Conservation (phyloP, 2,797 vertebrate species). For the Acrossocheilus wenchowensis region DNA sequence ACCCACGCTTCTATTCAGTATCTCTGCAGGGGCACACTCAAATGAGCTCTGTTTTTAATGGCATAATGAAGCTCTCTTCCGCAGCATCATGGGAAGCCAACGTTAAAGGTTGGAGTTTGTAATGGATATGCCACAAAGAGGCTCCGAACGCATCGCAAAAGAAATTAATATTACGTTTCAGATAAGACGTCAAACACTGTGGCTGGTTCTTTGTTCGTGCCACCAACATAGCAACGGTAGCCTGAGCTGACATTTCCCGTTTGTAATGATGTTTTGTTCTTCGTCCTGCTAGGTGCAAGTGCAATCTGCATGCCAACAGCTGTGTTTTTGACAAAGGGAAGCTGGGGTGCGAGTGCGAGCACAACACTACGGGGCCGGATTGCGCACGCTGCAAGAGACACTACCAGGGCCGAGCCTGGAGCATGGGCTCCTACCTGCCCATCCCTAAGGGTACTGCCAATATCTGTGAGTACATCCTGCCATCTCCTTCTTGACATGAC, state of each 20-base stretch:
- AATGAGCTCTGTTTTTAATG: slow-evolving; percentile 70
- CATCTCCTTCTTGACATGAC: slow-evolving; percentile 12
- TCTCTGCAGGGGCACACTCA: slow-evolving; percentile 69
- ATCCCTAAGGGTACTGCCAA: slow-evolving; percentile 98
- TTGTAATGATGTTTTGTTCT: slow-evolving; percentile 37
- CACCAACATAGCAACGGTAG: slow-evolving; percentile 8
- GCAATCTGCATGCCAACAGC: slow-evolving; percentile 97
- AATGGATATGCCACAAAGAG: slow-evolving; percentile 41
- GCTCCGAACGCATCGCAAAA: slow-evolving; percentile 1
- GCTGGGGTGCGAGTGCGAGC: slow-evolving; percentile 94
- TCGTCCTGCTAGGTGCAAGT: slow-evolving; percentile 90
- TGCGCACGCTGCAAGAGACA: slow-evolving; percentile 97
- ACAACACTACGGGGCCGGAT: slow-evolving; percentile 98
- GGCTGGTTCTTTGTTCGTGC: background rate
- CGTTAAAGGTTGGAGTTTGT: slow-evolving; percentile 49
- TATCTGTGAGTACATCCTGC: slow-evolving; percentile 89
- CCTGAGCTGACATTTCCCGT: slow-evolving; percentile 20
- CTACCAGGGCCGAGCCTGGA: slow-evolving; percentile 95
- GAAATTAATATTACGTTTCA: slow-evolving; percentile 11
- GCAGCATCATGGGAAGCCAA: slow-evolving; percentile 35
- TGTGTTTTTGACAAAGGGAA: slow-evolving; percentile 95
- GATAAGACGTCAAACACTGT: slow-evolving; percentile 14
- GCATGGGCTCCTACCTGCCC: slow-evolving; percentile 95
- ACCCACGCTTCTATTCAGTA: slow-evolving; percentile 68
- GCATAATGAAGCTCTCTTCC: slow-evolving; percentile 68